A percentile compares a stretch with the other conserved stretches of the same genome.
Conservation (phyloP, 2,797 vertebrate genomes). For the Lithobates sylvaticus region DNA sequence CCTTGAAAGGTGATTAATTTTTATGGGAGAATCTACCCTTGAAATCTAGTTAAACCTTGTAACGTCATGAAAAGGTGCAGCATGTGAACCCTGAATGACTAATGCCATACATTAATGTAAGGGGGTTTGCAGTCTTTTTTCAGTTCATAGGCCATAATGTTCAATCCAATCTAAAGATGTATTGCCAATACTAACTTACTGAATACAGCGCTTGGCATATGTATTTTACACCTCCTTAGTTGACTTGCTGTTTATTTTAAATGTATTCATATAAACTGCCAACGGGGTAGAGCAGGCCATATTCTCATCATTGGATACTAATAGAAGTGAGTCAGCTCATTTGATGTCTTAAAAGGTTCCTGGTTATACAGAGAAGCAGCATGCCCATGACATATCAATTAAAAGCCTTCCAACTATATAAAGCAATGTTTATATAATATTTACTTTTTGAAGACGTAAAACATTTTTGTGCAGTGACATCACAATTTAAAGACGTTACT, state of each 20-base stretch:
- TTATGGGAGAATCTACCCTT: not conserved
- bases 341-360: conserved; percentile 1
- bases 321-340: not conserved
- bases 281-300: not conserved
- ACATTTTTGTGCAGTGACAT: too few relatives aligned
- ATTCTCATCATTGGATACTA: not conserved
- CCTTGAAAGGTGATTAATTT: not conserved
- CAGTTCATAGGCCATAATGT: not conserved
- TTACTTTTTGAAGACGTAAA: conserved; percentile 4
- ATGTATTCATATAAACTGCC: not conserved
- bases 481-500: not conserved
- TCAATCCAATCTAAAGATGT: not conserved
- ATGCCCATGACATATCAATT: not conserved
- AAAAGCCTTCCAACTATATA: not conserved
- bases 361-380: not conserved
- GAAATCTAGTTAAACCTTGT: not conserved
- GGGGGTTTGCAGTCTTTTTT: not conserved
- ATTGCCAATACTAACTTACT: not conserved
- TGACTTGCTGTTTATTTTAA: conserved; percentile 47
- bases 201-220: not conserved
- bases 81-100: conserved; percentile 11
- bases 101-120: not conserved
- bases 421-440: conserved; percentile 6
- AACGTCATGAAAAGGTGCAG: conserved; percentile 4
- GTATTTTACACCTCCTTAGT: not conserved